These are phyloP conservation scores for Sebastes goodei DNA, from an alignment of 2,797 vertebrate genomes.

Conservation along the genomic window DNA sequence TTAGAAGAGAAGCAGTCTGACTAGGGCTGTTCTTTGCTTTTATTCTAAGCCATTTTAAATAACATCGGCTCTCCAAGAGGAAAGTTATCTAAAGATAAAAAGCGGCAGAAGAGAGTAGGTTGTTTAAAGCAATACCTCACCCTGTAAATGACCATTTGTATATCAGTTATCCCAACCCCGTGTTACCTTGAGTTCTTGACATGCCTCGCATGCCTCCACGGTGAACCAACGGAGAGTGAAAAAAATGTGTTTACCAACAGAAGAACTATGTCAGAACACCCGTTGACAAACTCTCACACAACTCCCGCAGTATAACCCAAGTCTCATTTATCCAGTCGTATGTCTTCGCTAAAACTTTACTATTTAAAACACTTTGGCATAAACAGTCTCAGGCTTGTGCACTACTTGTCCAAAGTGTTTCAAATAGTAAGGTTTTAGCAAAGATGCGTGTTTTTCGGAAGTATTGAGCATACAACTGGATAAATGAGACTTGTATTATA, in stretches of 20 bases:
- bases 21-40: conserved; percentile 35
- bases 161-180: background rate
- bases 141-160: background rate
- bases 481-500: background rate
- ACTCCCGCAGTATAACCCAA: too few species aligned
- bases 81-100: background rate
- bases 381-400: too few species aligned
- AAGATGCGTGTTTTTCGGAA: background rate
- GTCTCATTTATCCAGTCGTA: too few species aligned
- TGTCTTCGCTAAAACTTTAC: too few species aligned
- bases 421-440: too few species aligned
- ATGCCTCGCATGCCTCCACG: background rate
- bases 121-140: background rate
- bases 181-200: background rate
- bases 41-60: conserved; percentile 60
- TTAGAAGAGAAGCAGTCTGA: conserved; percentile 23
- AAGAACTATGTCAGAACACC: background rate
- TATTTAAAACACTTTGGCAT: too few species aligned
- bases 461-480: background rate
- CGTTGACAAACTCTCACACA: background rate
- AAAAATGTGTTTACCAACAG: background rate
- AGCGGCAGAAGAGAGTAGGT: background rate
- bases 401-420: too few species aligned
- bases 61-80: background rate
- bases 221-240: background rate